Conservation (phyloP, 2,888 invertebrate species). For the Onchidella celtica region DNA sequence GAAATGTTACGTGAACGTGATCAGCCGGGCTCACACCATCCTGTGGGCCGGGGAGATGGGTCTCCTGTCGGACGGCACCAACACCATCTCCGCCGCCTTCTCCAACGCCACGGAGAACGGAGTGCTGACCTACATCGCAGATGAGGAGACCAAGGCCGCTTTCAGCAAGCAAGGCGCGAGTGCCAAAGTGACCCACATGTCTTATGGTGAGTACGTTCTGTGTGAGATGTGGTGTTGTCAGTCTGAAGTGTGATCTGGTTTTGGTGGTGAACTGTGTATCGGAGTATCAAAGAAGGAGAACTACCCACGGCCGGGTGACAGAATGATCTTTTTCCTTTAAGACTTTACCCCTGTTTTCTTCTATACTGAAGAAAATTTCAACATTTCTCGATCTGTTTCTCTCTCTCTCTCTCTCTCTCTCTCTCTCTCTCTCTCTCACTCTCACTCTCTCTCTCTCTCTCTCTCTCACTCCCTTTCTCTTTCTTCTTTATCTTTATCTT, state of each 20-base stretch:
- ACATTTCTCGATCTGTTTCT: conserved; percentile 34
- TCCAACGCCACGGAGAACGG: neutral
- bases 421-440: neutral
- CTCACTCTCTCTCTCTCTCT: conserved; percentile 5
- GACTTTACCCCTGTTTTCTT: too few species aligned
- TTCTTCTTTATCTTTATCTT: neutral
- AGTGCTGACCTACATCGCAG: conserved; percentile 12
- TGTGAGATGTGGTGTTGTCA: too few species aligned
- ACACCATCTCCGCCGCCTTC: conserved; percentile 17
- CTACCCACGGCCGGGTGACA: too few species aligned
- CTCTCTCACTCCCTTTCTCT: conserved; percentile 1
- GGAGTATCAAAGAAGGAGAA: too few species aligned
- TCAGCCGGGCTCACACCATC: neutral
- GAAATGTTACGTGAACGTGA: conserved; percentile 19
- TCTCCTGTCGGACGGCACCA: conserved; percentile 13
- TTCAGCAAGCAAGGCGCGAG: neutral
- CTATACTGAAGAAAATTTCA: too few species aligned
- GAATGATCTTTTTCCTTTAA: too few species aligned
- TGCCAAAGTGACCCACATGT: neutral
- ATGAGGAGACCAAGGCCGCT: neutral
- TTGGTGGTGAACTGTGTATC: too few species aligned
- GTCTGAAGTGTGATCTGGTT: too few species aligned
- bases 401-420: conserved; percentile 41
- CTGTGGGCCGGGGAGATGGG: conserved; percentile 35
- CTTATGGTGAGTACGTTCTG: neutral